Percentiles rank a stretch among this genome's conserved stretches.
These are phyloP conservation scores for Triplophysa tibetana DNA, from an alignment of 2,113 vertebrate genomes.

Conservation along the genomic window DNA sequence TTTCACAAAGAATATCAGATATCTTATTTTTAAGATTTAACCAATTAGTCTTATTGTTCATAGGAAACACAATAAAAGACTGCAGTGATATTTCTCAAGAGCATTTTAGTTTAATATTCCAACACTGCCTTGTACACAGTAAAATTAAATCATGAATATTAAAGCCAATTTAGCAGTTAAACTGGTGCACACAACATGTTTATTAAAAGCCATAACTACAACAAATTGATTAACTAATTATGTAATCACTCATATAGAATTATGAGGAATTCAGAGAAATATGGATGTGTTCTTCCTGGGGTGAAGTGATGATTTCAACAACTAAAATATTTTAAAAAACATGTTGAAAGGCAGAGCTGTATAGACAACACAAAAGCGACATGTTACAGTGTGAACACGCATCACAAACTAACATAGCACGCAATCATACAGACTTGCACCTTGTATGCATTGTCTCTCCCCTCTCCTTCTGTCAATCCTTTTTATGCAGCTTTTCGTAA, in stretches of 20 bases:
- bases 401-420: conserved; percentile 18
- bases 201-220: conserved; percentile 43
- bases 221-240: conserved; percentile 44
- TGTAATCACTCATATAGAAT: background rate
- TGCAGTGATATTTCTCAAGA: conserved; percentile 21
- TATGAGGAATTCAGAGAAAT: conserved; percentile 1
- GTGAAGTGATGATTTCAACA: background rate
- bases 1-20: background rate
- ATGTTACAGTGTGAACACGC: conserved; percentile 16
- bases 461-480: background rate
- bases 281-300: background rate
- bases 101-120: conserved; percentile 45
- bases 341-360: background rate
- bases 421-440: background rate
- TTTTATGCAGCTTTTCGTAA: conserved; percentile 19
- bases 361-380: background rate
- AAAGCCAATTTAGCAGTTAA: conserved; percentile 43
- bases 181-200: conserved; percentile 40
- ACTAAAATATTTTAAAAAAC: background rate
- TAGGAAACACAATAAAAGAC: conserved; percentile 19
- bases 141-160: conserved; percentile 56
- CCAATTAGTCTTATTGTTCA: background rate
- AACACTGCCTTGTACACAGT: conserved; percentile 33
- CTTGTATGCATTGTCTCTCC: conserved; percentile 14
- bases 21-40: background rate